These are phyloP conservation scores for Nymphalis c-album DNA, from an alignment of 2,888 invertebrate species.

Conservation along the genomic window DNA sequence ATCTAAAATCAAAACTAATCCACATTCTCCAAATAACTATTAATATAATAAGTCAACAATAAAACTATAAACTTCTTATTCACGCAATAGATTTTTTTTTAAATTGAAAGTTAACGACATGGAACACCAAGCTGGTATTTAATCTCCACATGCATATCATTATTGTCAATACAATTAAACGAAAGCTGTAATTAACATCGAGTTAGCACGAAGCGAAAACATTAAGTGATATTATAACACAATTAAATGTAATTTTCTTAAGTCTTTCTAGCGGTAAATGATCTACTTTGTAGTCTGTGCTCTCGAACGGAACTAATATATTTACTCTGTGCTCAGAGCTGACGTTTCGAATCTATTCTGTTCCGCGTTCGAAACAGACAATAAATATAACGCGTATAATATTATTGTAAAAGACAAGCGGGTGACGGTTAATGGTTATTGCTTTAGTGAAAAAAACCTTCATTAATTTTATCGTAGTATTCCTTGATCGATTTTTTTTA, in stretches of 20 bases:
- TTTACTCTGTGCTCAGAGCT: constrained; percentile 30
- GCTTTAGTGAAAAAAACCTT: constrained; percentile 27
- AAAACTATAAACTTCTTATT: too few relatives aligned
- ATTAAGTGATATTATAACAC: constrained; percentile 60
- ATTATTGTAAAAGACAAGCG: constrained; percentile 8
- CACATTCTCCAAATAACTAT: too few relatives aligned
- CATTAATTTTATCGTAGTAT: constrained; percentile 21
- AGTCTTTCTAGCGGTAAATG: constrained; percentile 56
- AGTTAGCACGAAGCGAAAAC: constrained; percentile 59
- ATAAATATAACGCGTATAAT: background rate
- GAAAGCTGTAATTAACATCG: constrained; percentile 53
- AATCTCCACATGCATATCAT: constrained; percentile 39
- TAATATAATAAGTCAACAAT: too few relatives aligned
- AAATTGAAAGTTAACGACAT: background rate
- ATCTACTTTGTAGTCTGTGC: constrained; percentile 42
- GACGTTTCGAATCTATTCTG: background rate
- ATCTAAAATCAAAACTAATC: too few relatives aligned
- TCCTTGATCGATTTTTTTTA: constrained; percentile 23
- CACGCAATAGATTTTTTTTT: too few relatives aligned
- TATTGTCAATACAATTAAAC: constrained; percentile 51
- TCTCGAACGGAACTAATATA: constrained; percentile 47
- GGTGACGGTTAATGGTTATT: constrained; percentile 35
- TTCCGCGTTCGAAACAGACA: background rate
- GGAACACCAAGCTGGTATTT: background rate
- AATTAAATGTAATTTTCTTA: constrained; percentile 57